These are phyloP conservation scores for Atractosteus spatula DNA, from an alignment of 2,113 vertebrate species.

Conservation along the genomic window DNA sequence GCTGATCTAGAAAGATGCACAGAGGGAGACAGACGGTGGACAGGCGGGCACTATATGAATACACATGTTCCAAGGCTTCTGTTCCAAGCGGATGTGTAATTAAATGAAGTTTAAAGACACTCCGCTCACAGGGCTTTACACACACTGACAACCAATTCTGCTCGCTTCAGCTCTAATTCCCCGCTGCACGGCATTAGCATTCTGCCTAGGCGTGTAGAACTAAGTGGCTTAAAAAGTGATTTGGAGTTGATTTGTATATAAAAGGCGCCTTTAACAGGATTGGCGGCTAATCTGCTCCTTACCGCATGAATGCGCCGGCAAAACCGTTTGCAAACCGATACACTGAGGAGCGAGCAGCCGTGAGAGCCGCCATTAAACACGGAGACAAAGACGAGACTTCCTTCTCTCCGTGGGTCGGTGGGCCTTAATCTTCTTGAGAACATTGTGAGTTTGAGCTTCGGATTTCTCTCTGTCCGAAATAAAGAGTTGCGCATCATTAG, in stretches of 20 bases:
- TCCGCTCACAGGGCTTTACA: constrained; percentile 47
- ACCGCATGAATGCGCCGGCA: constrained; percentile 79
- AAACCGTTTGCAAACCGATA: constrained; percentile 68
- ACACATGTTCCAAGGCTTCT: too few relatives aligned
- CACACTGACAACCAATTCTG: constrained; percentile 65
- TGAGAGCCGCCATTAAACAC: constrained; percentile 68
- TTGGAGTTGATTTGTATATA: constrained; percentile 87
- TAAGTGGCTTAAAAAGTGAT: constrained; percentile 85
- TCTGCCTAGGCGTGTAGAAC: constrained; percentile 74
- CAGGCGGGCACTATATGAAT: too few relatives aligned
- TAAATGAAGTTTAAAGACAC: constrained; percentile 70
- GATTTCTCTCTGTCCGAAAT: background rate
- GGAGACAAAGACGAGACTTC: constrained; percentile 73
- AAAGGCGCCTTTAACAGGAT: constrained; percentile 82
- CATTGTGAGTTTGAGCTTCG: background rate
- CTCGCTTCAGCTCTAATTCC: constrained; percentile 52
- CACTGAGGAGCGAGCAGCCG: constrained; percentile 59
- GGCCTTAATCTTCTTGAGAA: constrained; percentile 43
- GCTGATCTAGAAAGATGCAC: too few relatives aligned
- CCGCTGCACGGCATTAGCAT: constrained; percentile 75
- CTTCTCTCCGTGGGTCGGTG: constrained; percentile 48
- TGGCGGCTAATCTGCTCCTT: constrained; percentile 77
- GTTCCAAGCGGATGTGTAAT: constrained; percentile 41
- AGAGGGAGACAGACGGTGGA: too few relatives aligned
- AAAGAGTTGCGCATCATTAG: constrained; percentile 28